Conservation (phyloP, 2,888 invertebrate species). For the Acrobasis suavella region DNA sequence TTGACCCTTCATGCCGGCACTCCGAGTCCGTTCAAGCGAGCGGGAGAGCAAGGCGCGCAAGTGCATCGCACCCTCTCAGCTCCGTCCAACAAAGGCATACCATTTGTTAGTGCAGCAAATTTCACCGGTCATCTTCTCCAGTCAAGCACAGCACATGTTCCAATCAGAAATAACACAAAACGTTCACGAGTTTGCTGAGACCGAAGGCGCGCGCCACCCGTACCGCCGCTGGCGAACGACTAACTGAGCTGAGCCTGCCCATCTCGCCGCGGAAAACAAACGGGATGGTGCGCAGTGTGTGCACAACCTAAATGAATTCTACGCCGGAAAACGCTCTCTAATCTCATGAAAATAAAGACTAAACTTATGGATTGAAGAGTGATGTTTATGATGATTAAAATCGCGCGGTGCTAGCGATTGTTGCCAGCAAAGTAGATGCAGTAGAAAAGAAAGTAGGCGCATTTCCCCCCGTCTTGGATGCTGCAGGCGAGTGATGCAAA, state of each 20-base stretch:
- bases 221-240: slow-evolving; percentile 56
- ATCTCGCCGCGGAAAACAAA: slow-evolving; percentile 59
- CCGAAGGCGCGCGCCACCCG: slow-evolving; percentile 45
- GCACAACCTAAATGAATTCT: slow-evolving; percentile 47
- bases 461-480: slow-evolving; percentile 67
- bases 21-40: slow-evolving; percentile 56
- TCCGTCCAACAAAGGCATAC: slow-evolving; percentile 64
- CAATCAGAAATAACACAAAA: slow-evolving; percentile 47
- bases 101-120: slow-evolving; percentile 63
- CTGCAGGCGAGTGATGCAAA: slow-evolving; percentile 56
- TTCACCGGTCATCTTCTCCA: slow-evolving; percentile 70
- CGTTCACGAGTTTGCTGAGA: slow-evolving; percentile 31
- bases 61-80: slow-evolving; percentile 68
- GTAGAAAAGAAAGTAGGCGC: slow-evolving; percentile 76
- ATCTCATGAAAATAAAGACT: slow-evolving; percentile 27
- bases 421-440: slow-evolving; percentile 62
- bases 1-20: slow-evolving; percentile 76
- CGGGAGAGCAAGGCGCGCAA: slow-evolving; percentile 61
- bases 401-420: slow-evolving; percentile 39
- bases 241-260: slow-evolving; percentile 48
- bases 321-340: slow-evolving; percentile 46
- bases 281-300: slow-evolving; percentile 58
- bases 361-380: slow-evolving; percentile 24
- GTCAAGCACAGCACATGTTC: slow-evolving; percentile 68
- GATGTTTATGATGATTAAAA: slow-evolving; percentile 49